These are phyloP conservation scores for Nematopogon swammerdamellus DNA, from an alignment of 2,888 invertebrate genomes.

Conservation along the genomic window DNA sequence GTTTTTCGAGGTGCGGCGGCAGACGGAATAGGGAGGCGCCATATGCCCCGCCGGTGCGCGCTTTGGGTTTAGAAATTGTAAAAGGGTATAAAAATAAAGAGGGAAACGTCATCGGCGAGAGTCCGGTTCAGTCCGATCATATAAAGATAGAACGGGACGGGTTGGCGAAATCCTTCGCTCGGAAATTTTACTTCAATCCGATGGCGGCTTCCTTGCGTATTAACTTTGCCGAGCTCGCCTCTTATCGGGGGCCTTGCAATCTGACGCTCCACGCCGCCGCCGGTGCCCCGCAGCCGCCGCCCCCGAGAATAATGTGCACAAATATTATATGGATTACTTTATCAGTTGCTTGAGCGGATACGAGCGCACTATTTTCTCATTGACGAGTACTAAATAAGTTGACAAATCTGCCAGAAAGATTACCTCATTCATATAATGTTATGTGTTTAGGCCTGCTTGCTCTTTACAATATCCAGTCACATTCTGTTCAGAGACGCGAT, in stretches of 20 bases:
- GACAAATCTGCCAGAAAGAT: too few species aligned
- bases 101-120: background rate
- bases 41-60: background rate
- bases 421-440: too few species aligned
- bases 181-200: background rate
- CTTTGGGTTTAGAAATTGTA: background rate
- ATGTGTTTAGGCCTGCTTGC: too few species aligned
- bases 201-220: background rate
- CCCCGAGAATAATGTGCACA: background rate
- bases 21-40: too few species aligned
- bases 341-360: too few species aligned
- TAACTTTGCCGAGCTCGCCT: background rate
- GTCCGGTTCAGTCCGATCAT: background rate
- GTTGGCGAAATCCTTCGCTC: background rate
- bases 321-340: too few species aligned
- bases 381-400: too few species aligned
- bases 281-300: too few species aligned
- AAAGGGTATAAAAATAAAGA: background rate
- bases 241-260: background rate
- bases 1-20: background rate
- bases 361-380: too few species aligned
- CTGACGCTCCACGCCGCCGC: background rate
- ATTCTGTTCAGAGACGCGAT: too few species aligned
- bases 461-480: too few species aligned
- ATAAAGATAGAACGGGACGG: background rate